These are phyloP conservation scores for Odontocerum albicorne DNA, from an alignment of 2,888 invertebrate species.

Conservation along the genomic window DNA sequence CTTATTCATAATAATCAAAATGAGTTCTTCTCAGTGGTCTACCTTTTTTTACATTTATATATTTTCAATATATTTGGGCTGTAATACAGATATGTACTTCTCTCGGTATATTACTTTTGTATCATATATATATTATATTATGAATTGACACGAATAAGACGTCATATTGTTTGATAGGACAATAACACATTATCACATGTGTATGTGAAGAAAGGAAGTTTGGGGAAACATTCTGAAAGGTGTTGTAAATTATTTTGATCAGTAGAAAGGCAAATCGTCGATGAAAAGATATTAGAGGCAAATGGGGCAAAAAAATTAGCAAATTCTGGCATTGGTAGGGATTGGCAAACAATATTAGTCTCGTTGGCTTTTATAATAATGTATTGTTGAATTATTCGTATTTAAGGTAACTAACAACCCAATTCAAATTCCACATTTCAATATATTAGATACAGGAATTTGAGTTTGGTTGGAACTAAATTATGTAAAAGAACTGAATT, in stretches of 20 bases:
- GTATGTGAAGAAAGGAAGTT: conserved; percentile 8
- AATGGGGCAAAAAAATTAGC: conserved; percentile 29
- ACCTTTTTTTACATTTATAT: too few species aligned
- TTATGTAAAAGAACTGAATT: conserved; percentile 36
- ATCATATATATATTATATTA: too few species aligned
- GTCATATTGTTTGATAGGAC: conserved; percentile 23
- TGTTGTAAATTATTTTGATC: conserved; percentile 19
- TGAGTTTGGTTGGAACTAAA: conserved; percentile 1
- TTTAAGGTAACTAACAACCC: conserved; percentile 20
- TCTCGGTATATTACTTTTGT: too few species aligned
- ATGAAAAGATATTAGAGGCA: conserved; percentile 17
- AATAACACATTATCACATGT: conserved; percentile 26
- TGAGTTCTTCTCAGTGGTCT: too few species aligned
- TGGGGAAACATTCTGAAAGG: conserved; percentile 1
- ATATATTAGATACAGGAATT: neutral
- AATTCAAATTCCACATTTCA: conserved; percentile 12
- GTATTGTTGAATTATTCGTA: conserved; percentile 32
- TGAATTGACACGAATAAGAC: conserved; percentile 6
- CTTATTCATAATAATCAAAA: too few species aligned
- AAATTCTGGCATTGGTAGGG: conserved; percentile 37
- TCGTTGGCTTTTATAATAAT: conserved; percentile 23
- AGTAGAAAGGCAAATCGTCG: conserved; percentile 5
- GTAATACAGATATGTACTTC: too few species aligned
- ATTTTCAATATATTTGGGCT: too few species aligned
- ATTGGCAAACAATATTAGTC: conserved; percentile 17